phyloP scores from a whole-genome alignment of 2,888 invertebrate species.

The Ophraella communa region DNA sequence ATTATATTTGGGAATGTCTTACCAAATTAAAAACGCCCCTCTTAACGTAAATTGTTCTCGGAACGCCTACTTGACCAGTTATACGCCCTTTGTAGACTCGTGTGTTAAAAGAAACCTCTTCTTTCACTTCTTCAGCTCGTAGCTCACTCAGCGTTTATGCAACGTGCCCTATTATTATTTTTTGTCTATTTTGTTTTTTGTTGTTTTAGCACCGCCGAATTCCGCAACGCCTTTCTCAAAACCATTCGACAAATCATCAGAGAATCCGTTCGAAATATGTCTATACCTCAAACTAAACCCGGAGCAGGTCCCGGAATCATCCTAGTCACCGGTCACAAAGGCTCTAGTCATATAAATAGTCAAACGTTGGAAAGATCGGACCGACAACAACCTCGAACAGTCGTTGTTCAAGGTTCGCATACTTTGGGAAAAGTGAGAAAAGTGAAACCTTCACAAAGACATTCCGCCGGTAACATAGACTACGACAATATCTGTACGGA shows the following conservation, averaged over 20 bases:
- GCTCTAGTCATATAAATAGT: conserved; percentile 58
- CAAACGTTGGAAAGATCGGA: conserved; percentile 69
- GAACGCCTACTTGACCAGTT: too few relatives aligned
- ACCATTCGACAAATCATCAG: conserved; percentile 96
- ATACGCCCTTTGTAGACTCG: too few relatives aligned
- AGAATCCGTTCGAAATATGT: conserved; percentile 97
- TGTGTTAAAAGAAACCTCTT: too few relatives aligned
- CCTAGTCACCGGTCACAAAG: conserved; percentile 57
- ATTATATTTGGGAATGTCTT: too few relatives aligned
- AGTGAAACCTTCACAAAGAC: conserved; percentile 75
- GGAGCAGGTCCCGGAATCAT: conserved; percentile 63
- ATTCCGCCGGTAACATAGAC: conserved; percentile 86
- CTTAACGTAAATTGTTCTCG: too few relatives aligned
- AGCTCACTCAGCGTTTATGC: too few relatives aligned
- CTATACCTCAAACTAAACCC: conserved; percentile 80
- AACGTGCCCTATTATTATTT: too few relatives aligned
- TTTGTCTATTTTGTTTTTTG: not conserved
- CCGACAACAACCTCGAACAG: conserved; percentile 30
- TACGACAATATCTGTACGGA: conserved; percentile 82
- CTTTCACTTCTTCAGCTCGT: too few relatives aligned
- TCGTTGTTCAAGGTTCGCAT: conserved; percentile 65
- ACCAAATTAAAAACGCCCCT: too few relatives aligned
- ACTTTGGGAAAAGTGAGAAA: conserved; percentile 84
- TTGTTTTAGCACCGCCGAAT: conserved; percentile 83
- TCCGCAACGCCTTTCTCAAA: conserved; percentile 95